Conservation (phyloP, 2,113 vertebrate genomes). For the Hypocryptadius cinnamomeus region DNA sequence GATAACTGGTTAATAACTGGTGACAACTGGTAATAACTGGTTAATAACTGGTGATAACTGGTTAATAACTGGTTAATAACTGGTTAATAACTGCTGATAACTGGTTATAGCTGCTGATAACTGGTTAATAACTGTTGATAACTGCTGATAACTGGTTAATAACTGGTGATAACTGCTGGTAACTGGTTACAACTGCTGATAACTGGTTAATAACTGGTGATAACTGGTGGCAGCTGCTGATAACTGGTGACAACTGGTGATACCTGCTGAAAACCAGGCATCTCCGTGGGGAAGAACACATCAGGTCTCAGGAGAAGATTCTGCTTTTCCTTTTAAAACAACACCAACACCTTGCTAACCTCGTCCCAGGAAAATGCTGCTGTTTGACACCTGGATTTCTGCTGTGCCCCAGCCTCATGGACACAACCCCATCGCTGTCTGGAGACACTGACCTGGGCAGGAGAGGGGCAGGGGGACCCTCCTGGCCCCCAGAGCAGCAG, state of each 20-base stretch:
- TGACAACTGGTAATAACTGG: no score
- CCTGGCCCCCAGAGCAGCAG: neutral
- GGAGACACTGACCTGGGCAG: neutral
- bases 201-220: no score
- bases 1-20: no score
- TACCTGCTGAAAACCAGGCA: neutral
- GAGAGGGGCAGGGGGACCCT: no score
- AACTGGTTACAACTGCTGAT: neutral
- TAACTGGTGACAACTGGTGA: neutral
- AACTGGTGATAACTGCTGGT: no score
- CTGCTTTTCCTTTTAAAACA: neutral
- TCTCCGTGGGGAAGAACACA: no score
- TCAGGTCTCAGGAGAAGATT: neutral
- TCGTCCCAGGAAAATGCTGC: neutral
- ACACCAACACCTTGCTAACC: rapidly evolving
- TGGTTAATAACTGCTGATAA: no score
- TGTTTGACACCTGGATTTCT: neutral
- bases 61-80: no score
- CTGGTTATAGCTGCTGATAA: no score
- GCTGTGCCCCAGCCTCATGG: rapidly evolving
- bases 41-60: no score
- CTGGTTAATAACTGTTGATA: no score
- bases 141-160: neutral
- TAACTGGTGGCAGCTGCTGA: no score
- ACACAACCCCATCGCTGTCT: neutral